Evolutionary conservation across 2,888 invertebrate genomes (phyloP).

Genomic region (Eulithis prunata): DNA sequence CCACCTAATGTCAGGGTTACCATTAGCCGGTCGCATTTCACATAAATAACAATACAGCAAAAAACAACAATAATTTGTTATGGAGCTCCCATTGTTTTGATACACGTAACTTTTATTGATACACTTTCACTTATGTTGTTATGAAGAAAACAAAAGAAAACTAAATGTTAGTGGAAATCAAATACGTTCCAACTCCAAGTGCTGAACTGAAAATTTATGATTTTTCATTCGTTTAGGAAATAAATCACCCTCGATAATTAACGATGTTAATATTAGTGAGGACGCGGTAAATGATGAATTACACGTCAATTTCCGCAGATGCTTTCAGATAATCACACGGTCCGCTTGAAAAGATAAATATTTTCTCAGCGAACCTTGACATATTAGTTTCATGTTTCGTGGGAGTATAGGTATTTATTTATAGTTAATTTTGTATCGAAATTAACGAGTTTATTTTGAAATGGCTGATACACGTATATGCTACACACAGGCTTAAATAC

Average conservation of each 20-base stretch:
- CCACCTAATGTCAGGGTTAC: slow-evolving; percentile 33
- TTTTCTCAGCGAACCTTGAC: slow-evolving; percentile 71
- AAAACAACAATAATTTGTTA: slow-evolving; percentile 50
- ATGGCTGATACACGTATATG: too few species aligned
- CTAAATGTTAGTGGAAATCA: slow-evolving; percentile 5
- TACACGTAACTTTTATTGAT: slow-evolving; percentile 41
- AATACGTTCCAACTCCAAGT: slow-evolving; percentile 9
- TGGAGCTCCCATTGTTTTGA: slow-evolving; percentile 54
- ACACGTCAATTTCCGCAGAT: slow-evolving; percentile 51
- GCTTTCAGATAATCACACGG: slow-evolving; percentile 59
- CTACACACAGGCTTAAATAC: too few species aligned
- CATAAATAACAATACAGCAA: slow-evolving; percentile 41
- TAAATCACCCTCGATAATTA: slow-evolving; percentile 22
- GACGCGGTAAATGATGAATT: slow-evolving; percentile 42
- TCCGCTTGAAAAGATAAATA: slow-evolving; percentile 59
- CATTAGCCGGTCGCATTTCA: slow-evolving; percentile 40
- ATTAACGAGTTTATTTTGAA: slow-evolving; percentile 1
- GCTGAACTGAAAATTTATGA: slow-evolving; percentile 36
- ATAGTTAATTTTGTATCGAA: slow-evolving; percentile 42
- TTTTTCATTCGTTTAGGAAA: slow-evolving; percentile 15
- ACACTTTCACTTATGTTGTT: slow-evolving; percentile 51
- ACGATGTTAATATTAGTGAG: slow-evolving; percentile 28
- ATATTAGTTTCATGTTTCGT: slow-evolving; percentile 66
- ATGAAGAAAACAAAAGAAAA: slow-evolving; percentile 19
- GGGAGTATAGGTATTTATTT: slow-evolving; percentile 62